Conservation (phyloP, 2,797 vertebrate species). For the Eulemur coronatus region DNA sequence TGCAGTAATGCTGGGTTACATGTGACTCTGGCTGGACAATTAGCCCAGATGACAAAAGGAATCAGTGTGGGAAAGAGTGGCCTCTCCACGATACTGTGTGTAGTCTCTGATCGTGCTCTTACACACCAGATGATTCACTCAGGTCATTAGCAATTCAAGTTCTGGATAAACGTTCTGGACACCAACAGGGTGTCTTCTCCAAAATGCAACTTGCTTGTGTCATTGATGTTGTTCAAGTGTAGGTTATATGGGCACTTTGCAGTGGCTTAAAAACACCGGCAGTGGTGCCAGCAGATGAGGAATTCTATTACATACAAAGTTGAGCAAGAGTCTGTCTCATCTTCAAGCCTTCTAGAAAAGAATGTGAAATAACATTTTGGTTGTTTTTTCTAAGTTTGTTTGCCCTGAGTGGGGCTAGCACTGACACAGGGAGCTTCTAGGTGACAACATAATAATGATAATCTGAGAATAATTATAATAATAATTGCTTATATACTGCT, state of each 20-base stretch:
- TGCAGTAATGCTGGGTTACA: not conserved
- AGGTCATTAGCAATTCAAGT: not conserved
- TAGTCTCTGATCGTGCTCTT: not conserved
- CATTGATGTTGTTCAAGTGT: not conserved
- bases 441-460: not conserved
- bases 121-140: not conserved
- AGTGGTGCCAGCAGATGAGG: not conserved
- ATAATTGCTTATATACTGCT: not conserved
- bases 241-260: not conserved
- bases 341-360: not conserved
- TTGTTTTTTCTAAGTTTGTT: not conserved
- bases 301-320: not conserved
- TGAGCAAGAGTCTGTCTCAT: not conserved
- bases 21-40: not conserved
- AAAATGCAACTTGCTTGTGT: not conserved
- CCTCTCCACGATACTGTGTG: not conserved
- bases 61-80: not conserved
- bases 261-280: not conserved
- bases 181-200: not conserved
- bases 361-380: not conserved
- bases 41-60: not conserved
- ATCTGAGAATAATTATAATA: not conserved
- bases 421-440: not conserved
- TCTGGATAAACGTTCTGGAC: not conserved
- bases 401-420: not conserved